A percentile compares a stretch with the other conserved stretches of the same genome.
Conservation (phyloP, 2,888 invertebrate species). For the Tenthredo scrophulariae region DNA sequence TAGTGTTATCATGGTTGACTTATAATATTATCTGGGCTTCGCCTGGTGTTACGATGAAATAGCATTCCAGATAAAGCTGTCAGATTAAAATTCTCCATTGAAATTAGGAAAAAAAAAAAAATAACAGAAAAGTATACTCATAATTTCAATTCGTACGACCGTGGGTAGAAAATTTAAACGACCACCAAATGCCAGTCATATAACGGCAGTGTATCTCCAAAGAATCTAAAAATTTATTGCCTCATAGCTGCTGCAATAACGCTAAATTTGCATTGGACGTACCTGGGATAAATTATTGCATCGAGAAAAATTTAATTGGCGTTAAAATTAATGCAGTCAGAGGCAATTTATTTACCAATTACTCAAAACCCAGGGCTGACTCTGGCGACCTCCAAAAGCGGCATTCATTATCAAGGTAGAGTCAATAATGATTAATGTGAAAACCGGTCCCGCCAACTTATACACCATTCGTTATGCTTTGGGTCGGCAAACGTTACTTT, state of each 20-base stretch:
- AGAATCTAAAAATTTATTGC: slow-evolving; percentile 51
- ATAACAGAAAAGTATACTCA: neutral
- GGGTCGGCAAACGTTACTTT: slow-evolving; percentile 43
- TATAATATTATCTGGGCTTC: neutral
- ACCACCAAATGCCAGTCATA: slow-evolving; percentile 49
- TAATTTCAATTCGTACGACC: slow-evolving; percentile 39
- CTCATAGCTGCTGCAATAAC: slow-evolving; percentile 48
- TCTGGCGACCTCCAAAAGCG: slow-evolving; percentile 56
- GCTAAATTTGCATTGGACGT: slow-evolving; percentile 49
- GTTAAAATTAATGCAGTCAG: slow-evolving; percentile 68
- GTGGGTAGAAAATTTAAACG: slow-evolving; percentile 47
- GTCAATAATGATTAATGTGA: slow-evolving; percentile 70
- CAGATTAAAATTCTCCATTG: slow-evolving; percentile 21
- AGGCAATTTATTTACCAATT: slow-evolving; percentile 68
- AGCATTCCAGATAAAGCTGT: slow-evolving; percentile 26
- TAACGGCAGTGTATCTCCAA: slow-evolving; percentile 39
- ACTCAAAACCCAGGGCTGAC: slow-evolving; percentile 63
- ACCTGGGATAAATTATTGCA: slow-evolving; percentile 60
- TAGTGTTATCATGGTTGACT: neutral
- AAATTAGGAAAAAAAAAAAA: neutral
- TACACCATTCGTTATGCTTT: slow-evolving; percentile 57
- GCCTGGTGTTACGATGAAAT: slow-evolving; percentile 33
- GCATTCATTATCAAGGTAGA: slow-evolving; percentile 66
- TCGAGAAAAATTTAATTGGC: slow-evolving; percentile 66
- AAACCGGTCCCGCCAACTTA: slow-evolving; percentile 64